phyloP scores from a whole-genome alignment of 2,797 vertebrate species.

The Sylvilagus floridanus region DNA sequence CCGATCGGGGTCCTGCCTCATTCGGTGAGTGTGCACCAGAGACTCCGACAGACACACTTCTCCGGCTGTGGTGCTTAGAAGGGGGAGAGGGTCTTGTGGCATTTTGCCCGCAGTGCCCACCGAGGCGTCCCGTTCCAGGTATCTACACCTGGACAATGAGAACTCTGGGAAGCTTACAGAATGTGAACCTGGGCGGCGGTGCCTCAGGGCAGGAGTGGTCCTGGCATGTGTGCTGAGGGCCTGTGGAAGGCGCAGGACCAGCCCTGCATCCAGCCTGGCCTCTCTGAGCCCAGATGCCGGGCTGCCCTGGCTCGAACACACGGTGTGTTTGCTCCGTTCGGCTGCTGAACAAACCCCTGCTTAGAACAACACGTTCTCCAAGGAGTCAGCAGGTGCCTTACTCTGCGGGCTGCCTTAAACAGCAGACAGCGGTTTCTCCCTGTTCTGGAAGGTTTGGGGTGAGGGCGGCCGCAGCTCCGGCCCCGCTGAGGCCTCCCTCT shows the following conservation, averaged over 20 bases:
- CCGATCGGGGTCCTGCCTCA: accelerated
- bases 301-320: accelerated
- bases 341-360: not conserved
- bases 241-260: too few relatives aligned
- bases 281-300: not conserved
- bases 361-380: not conserved
- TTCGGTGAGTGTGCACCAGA: not conserved
- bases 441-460: not conserved
- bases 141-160: not conserved
- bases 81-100: not conserved
- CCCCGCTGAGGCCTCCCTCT: not conserved
- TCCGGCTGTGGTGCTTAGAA: not conserved
- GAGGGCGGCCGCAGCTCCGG: too few relatives aligned
- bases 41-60: not conserved
- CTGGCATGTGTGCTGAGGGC: not conserved
- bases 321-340: accelerated
- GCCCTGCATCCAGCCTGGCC: not conserved
- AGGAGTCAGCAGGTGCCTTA: not conserved
- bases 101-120: not conserved
- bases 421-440: not conserved
- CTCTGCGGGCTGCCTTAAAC: not conserved
- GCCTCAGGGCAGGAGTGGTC: not conserved
- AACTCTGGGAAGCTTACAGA: not conserved
- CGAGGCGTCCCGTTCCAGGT: too few relatives aligned
- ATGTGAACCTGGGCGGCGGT: accelerated